Evolutionary conservation across 2,797 vertebrate species (phyloP).

Genomic region (Falco berigora): DNA sequence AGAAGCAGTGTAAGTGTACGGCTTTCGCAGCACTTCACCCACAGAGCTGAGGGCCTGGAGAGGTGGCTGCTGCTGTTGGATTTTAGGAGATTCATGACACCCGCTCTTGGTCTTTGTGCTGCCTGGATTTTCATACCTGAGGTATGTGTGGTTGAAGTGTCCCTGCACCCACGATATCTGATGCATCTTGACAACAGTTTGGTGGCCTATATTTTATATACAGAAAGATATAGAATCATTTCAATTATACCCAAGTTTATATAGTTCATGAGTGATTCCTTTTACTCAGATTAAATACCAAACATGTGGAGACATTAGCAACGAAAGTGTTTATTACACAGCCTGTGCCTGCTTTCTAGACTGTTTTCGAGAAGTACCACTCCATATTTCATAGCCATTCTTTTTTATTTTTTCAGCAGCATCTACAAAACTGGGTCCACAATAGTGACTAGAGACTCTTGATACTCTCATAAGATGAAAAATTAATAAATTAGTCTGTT

Average conservation of each 20-base stretch:
- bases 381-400: background rate
- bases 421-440: background rate
- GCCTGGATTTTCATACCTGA: background rate
- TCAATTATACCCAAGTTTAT: background rate
- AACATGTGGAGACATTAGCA: fast-evolving
- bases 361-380: background rate
- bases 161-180: background rate
- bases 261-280: background rate
- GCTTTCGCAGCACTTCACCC: background rate
- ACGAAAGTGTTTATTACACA: background rate
- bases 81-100: background rate
- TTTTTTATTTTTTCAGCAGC: background rate
- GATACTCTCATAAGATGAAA: background rate
- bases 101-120: background rate
- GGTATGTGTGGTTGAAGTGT: background rate
- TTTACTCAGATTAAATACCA: background rate
- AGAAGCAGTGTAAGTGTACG: background rate
- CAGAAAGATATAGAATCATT: background rate
- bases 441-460: background rate
- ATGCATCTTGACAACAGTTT: background rate
- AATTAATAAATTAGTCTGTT: background rate
- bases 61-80: background rate
- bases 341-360: background rate
- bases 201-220: background rate
- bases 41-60: background rate